Percentiles rank a stretch among this genome's conserved stretches.
Conservation (phyloP, 2,113 vertebrate species). For the Nettapus auritus region DNA sequence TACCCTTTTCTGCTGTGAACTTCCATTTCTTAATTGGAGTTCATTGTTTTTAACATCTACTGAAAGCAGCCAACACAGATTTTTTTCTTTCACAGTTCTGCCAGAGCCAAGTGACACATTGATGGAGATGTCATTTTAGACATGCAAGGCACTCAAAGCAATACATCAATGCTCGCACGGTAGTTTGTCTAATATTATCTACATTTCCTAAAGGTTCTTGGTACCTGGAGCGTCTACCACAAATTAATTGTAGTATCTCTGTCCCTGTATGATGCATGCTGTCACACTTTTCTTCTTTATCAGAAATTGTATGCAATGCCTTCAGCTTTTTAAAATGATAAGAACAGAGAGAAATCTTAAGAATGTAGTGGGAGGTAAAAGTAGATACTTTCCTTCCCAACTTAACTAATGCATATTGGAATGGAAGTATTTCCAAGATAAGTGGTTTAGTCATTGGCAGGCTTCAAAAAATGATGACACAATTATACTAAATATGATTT, state of each 20-base stretch:
- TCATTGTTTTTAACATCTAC: background rate
- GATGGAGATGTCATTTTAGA: background rate
- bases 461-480: slow-evolving; percentile 26
- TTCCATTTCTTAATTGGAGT: background rate
- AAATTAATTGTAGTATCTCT: background rate
- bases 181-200: background rate
- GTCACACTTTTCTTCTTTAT: background rate
- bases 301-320: background rate
- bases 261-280: background rate
- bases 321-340: slow-evolving; percentile 4
- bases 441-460: slow-evolving; percentile 14
- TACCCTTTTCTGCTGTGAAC: background rate
- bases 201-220: background rate
- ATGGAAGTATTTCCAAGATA: background rate
- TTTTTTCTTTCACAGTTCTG: background rate
- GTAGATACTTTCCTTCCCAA: background rate
- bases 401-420: background rate
- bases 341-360: background rate
- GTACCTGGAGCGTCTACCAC: background rate
- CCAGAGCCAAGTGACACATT: background rate
- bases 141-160: background rate
- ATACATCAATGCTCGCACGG: background rate
- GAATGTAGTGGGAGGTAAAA: background rate
- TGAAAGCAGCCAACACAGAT: background rate
- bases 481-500: slow-evolving; percentile 7